These are phyloP conservation scores for Aleiodes sp. DNA, from an alignment of 1,140 invertebrate genomes.

Conservation along the genomic window DNA sequence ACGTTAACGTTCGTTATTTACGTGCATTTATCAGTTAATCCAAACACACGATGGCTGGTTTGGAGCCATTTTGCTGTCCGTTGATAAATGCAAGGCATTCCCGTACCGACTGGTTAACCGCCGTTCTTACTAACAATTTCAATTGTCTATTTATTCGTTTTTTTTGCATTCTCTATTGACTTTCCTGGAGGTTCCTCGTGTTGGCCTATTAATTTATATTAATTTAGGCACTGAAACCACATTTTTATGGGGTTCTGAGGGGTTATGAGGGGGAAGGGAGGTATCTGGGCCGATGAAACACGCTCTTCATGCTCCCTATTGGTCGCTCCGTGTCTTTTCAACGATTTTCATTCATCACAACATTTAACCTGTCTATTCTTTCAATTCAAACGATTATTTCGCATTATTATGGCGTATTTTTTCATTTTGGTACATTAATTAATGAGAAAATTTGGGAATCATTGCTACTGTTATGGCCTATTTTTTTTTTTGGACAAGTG, in stretches of 20 bases:
- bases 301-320: conserved; percentile 28
- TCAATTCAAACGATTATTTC: too few relatives aligned
- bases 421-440: too few relatives aligned
- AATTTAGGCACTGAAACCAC: too few relatives aligned
- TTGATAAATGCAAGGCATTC: conserved; percentile 64
- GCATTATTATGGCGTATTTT: too few relatives aligned
- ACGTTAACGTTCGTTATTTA: conserved; percentile 2
- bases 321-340: conserved; percentile 17
- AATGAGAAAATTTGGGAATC: too few relatives aligned
- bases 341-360: conserved; percentile 17
- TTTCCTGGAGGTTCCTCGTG: background rate
- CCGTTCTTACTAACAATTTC: conserved; percentile 38
- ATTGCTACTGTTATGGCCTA: too few relatives aligned
- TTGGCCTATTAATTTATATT: too few relatives aligned
- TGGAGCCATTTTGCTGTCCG: conserved; percentile 67
- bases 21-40: background rate
- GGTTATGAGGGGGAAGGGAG: background rate
- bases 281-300: background rate
- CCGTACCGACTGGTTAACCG: conserved; percentile 63
- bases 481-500: too few relatives aligned
- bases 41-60: background rate
- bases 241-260: too few relatives aligned
- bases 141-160: conserved; percentile 31
- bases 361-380: background rate
- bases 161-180: background rate